Percentiles rank a stretch among this genome's conserved stretches.
These are phyloP conservation scores for Agrilus cyanescens DNA, from an alignment of 2,888 invertebrate genomes.

Conservation along the genomic window DNA sequence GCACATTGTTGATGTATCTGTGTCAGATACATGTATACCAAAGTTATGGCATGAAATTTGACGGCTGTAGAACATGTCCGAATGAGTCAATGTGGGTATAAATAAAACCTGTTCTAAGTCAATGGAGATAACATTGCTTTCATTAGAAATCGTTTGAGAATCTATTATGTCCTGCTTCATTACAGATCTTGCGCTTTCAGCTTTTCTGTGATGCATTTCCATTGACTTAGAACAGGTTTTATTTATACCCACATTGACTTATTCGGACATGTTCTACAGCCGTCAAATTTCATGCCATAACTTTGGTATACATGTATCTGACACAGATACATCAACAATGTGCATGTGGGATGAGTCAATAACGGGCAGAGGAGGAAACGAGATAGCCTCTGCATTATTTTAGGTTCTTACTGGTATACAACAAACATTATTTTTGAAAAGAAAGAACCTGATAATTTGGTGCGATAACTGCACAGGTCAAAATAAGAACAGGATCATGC, in stretches of 20 bases:
- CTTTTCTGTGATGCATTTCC: conserved; percentile 10
- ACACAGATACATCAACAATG: conserved; percentile 15
- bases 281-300: conserved; percentile 22
- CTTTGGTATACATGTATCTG: conserved; percentile 17
- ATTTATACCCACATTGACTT: conserved; percentile 22
- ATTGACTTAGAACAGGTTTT: conserved; percentile 24
- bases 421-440: conserved; percentile 1
- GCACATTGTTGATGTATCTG: not conserved
- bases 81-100: conserved; percentile 14
- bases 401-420: not conserved
- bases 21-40: not conserved
- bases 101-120: conserved; percentile 24
- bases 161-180: too few relatives aligned
- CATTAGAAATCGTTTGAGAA: too few relatives aligned
- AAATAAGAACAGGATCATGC: conserved; percentile 1
- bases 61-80: not conserved
- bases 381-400: not conserved
- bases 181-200: too few relatives aligned
- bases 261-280: conserved; percentile 22
- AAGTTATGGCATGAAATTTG: not conserved
- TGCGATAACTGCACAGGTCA: conserved; percentile 1
- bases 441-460: conserved; percentile 1
- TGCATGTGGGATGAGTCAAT: conserved; percentile 18
- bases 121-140: too few relatives aligned
- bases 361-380: conserved; percentile 17